phyloP scores from a whole-genome alignment of 2,888 invertebrate species.

The Carabus problematicus region DNA sequence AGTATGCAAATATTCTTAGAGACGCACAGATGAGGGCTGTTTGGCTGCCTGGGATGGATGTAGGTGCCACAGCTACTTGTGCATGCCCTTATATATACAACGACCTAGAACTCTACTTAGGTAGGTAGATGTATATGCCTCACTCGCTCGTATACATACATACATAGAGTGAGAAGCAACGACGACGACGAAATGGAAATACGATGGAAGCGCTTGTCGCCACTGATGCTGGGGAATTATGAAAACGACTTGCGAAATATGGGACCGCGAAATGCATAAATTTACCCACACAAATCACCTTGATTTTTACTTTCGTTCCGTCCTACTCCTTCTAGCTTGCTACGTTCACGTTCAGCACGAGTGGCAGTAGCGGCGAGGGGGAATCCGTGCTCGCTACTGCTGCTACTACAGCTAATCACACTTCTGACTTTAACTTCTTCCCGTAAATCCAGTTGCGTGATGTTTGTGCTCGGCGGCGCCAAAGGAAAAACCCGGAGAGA shows the following conservation, averaged over 20 bases:
- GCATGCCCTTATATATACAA: slow-evolving; percentile 45
- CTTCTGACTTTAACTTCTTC: no score
- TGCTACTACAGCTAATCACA: no score
- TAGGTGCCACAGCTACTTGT: slow-evolving; percentile 46
- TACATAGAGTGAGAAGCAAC: slow-evolving; percentile 1
- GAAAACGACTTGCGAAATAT: slow-evolving; percentile 62
- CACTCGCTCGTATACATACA: slow-evolving; percentile 1
- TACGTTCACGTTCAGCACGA: not conserved
- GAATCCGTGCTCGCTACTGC: no score
- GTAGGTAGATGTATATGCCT: slow-evolving; percentile 36
- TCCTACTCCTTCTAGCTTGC: not conserved
- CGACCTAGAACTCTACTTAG: slow-evolving; percentile 34
- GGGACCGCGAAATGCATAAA: slow-evolving; percentile 40
- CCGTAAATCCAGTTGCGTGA: no score
- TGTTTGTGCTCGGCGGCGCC: no score
- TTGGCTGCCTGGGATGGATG: slow-evolving; percentile 49
- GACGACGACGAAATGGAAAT: slow-evolving; percentile 56
- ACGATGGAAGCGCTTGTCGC: slow-evolving; percentile 53
- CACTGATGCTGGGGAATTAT: slow-evolving; percentile 60
- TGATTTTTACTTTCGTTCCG: slow-evolving; percentile 33
- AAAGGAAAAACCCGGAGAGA: no score
- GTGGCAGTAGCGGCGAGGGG: no score
- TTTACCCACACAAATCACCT: slow-evolving; percentile 41
- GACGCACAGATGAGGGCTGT: no score
- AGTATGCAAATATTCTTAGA: slow-evolving; percentile 59